Base-by-base conservation (phyloP, 1,140 invertebrate genomes). In the Caenorhabditis latens region DNA sequence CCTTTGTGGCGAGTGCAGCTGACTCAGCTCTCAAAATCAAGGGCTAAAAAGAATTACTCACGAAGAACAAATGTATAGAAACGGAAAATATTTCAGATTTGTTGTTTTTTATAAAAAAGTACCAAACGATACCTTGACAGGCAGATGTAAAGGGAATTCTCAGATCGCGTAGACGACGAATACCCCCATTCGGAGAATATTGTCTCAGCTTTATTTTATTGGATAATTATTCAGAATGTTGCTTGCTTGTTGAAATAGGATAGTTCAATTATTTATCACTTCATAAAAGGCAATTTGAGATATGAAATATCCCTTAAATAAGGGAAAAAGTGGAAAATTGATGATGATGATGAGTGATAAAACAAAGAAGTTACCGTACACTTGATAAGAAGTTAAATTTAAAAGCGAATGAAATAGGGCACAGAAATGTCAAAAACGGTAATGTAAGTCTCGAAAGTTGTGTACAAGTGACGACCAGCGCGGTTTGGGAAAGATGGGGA, bases 391-490 rank as follows among this genome's bases (percentile, higher is more conserved):
- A 63, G 4, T 1, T 14, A 5, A 4, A 32, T 40, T 32, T 63
- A 63, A 11, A 63, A 63, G n/a, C 6, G 55, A n/a, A 53, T 53
- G 55, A 19, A 58, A 58, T 58, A 58, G 55, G 61, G 61, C 61
- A 63, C 61, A 63, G 32, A 63, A n/a, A 21, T 63, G 19, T 21
- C 19, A 40, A 21, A 63, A 14, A 32, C 13, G 9, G 32, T 21
- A 63, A 11, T 32, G 24, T 63, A 21, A 21, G 14, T 21, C 9
- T 13, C 24, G n/a, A 63, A 9, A 13, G 24, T 32, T 63, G 61
- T 32, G 24, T 32, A 63, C 21, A 40, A 63, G n/a, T 21, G 61
- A 63, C 61, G 61, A 63, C 61, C 61, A 63, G 61, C 61, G 61
- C 24, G 61, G 19, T 19, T 63, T 63, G 61, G 61, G n/a, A 32